phyloP scores from a whole-genome alignment of 1,140 invertebrate genomes.

The Medauroidea extradentata region DNA sequence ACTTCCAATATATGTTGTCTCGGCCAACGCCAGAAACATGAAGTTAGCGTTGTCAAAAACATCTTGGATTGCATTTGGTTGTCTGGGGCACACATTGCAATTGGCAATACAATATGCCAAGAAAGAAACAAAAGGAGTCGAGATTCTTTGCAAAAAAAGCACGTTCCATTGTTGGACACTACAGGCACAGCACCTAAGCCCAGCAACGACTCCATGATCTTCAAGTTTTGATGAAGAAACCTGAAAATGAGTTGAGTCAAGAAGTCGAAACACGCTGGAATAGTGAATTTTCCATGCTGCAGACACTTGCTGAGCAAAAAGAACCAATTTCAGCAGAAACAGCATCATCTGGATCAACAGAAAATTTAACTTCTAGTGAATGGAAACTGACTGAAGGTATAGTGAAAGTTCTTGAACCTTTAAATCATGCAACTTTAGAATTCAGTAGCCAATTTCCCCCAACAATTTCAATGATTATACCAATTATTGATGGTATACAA shows the following conservation, averaged over 20 bases:
- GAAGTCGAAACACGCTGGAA: slow-evolving; percentile 6
- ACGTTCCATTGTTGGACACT: too few relatives aligned
- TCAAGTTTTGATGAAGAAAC: too few relatives aligned
- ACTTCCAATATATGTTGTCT: too few relatives aligned
- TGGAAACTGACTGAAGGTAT: slow-evolving; percentile 10
- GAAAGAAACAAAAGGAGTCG: too few relatives aligned
- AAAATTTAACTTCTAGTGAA: slow-evolving; percentile 3
- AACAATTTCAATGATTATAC: slow-evolving; percentile 20
- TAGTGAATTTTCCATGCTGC: slow-evolving; percentile 1
- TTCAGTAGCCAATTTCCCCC: slow-evolving; percentile 18
- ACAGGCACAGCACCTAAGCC: too few relatives aligned
- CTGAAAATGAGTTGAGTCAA: slow-evolving; percentile 2
- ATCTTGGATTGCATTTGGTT: too few relatives aligned
- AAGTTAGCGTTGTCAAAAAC: too few relatives aligned
- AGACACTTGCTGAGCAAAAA: slow-evolving; percentile 1
- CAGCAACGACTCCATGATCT: too few relatives aligned
- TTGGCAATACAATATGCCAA: too few relatives aligned
- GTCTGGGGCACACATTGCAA: too few relatives aligned
- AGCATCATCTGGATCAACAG: neutral
- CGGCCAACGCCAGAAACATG: too few relatives aligned
- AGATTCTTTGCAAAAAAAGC: too few relatives aligned
- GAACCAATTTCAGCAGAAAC: slow-evolving; percentile 3
- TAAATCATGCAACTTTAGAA: slow-evolving; percentile 17
- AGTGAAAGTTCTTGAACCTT: slow-evolving; percentile 14
- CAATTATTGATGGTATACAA: slow-evolving; percentile 15